These are phyloP conservation scores for Delphinus delphis DNA, from an alignment of 2,113 vertebrate species.

Conservation along the genomic window DNA sequence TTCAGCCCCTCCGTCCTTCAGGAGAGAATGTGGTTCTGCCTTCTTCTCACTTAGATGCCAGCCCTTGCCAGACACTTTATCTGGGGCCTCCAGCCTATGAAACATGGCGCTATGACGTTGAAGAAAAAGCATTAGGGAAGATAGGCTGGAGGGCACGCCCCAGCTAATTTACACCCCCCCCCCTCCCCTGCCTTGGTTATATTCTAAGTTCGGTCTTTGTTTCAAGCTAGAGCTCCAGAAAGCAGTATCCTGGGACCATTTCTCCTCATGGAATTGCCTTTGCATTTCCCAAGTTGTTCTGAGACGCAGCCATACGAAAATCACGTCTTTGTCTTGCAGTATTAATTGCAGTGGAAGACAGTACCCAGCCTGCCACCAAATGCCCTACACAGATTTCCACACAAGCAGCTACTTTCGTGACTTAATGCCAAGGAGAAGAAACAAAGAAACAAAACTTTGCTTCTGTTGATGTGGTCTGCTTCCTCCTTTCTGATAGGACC, in stretches of 20 bases:
- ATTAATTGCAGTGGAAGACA: background rate
- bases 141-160: background rate
- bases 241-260: background rate
- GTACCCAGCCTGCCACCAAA: background rate
- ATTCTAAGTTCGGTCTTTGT: background rate
- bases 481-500: background rate
- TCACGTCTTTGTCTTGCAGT: background rate
- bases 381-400: background rate
- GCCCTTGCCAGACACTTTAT: background rate
- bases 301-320: background rate
- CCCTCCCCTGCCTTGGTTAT: fast-evolving
- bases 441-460: background rate
- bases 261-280: background rate
- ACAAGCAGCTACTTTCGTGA: background rate
- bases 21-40: background rate
- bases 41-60: background rate
- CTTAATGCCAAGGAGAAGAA: background rate
- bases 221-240: background rate
- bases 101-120: background rate
- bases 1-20: background rate
- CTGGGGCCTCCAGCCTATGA: background rate
- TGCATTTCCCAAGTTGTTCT: background rate
- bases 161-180: no score
- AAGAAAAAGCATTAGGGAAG: background rate
- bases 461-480: background rate